phyloP scores from a whole-genome alignment of 1,140 invertebrate species.

The Drosophila chauvacae region DNA sequence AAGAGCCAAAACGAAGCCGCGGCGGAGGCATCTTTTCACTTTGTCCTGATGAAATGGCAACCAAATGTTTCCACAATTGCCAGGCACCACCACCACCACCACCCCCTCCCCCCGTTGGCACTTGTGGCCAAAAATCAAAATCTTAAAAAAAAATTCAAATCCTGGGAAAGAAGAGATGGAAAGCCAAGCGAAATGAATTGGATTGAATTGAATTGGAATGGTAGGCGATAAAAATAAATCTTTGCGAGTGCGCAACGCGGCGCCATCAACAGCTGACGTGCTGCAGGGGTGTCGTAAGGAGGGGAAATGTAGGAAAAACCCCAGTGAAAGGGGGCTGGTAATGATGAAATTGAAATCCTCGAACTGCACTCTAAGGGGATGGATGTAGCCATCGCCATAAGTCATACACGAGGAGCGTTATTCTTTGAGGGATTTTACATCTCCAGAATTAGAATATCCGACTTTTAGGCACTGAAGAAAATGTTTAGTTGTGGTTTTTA shows the following conservation, averaged over 20 bases:
- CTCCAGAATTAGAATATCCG: slow-evolving; percentile 21
- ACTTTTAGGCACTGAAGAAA: slow-evolving; percentile 2
- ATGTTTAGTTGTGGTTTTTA: too few species aligned
- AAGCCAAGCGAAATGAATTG: slow-evolving; percentile 70
- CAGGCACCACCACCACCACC: neutral
- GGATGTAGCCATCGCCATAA: slow-evolving; percentile 45
- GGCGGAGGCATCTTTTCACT: slow-evolving; percentile 32
- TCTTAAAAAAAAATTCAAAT: slow-evolving; percentile 35
- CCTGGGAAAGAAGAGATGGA: slow-evolving; percentile 26
- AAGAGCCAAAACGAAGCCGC: slow-evolving; percentile 35
- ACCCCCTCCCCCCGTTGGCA: slow-evolving; percentile 5
- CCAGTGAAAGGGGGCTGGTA: slow-evolving; percentile 17
- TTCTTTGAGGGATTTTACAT: slow-evolving; percentile 57
- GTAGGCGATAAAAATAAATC: slow-evolving; percentile 83
- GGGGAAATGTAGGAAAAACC: neutral
- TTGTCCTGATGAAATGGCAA: slow-evolving; percentile 56
- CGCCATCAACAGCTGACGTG: slow-evolving; percentile 76
- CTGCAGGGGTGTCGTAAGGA: slow-evolving; percentile 4
- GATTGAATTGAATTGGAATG: slow-evolving; percentile 82
- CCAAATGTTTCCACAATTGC: slow-evolving; percentile 55
- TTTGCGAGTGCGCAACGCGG: slow-evolving; percentile 74
- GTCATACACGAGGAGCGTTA: slow-evolving; percentile 77
- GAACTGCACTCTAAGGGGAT: slow-evolving; percentile 30
- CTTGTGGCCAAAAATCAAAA: slow-evolving; percentile 62
- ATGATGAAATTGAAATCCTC: slow-evolving; percentile 78